A percentile compares a stretch with the other conserved stretches of the same genome.
These are phyloP conservation scores for Drosophila subpulchrella DNA, from an alignment of 1,140 invertebrate species.

Conservation along the genomic window DNA sequence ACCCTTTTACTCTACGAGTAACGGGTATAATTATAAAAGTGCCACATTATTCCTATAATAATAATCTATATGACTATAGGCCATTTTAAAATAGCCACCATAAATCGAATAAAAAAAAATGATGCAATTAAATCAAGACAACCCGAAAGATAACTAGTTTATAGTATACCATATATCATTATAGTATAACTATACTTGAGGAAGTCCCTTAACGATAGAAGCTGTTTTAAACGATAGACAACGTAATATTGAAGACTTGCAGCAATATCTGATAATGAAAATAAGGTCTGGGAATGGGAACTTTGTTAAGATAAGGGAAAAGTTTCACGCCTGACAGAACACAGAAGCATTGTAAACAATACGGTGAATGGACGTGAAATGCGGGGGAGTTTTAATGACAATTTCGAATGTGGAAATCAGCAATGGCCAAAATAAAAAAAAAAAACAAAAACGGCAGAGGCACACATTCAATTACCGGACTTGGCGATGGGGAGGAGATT, in stretches of 20 bases:
- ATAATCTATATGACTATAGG: too few relatives aligned
- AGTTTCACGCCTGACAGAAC: too few relatives aligned
- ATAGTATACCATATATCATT: not conserved
- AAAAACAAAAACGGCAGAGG: not conserved
- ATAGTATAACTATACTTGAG: not conserved
- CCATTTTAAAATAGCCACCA: not conserved
- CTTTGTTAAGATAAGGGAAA: constrained; percentile 10
- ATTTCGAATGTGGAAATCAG: constrained; percentile 3
- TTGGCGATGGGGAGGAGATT: constrained; percentile 16
- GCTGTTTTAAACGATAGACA: not conserved
- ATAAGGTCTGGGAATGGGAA: not conserved
- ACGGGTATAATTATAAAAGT: too few relatives aligned
- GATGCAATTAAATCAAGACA: not conserved
- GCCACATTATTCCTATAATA: too few relatives aligned
- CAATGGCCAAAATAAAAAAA: not conserved
- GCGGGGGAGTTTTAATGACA: constrained; percentile 1
- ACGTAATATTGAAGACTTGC: not conserved
- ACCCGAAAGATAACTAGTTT: not conserved
- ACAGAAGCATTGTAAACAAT: not conserved
- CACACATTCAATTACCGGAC: constrained; percentile 16
- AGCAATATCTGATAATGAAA: not conserved
- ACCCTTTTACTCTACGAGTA: too few relatives aligned
- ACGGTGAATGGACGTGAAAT: not conserved
- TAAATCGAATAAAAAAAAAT: not conserved
- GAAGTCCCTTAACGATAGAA: not conserved